Base-by-base conservation (phyloP, 2,888 invertebrate genomes). In the Rhamnusium bicolor region DNA sequence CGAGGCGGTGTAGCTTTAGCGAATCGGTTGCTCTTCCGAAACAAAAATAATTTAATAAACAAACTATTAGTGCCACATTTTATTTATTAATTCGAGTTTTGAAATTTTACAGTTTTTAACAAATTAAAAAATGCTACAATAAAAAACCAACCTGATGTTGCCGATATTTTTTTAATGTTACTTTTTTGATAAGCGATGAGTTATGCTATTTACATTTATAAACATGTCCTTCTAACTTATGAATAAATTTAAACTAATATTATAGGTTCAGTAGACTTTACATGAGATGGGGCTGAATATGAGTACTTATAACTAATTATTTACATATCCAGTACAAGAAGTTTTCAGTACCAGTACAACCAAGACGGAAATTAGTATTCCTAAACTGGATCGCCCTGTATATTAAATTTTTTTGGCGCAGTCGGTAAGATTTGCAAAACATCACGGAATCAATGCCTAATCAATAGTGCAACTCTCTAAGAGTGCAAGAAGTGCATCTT, bases 141-240 rank as follows among this genome's bases (percentile, higher is more conserved):
- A 58, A 72, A 62, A 68, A 68, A 63, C 24, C 46, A 61, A 71
- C 49, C 47, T 70, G 63, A 72, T 69, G 58, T 71, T 53, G 65
- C 74, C 73, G 71, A 73, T 72, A 71, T 73, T 62, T 67, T n/a
- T 69, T 66, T 74, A 40, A 61, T 21, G 29, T 14, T 16, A 40
- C 24, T 54, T 29, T 56, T 54, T 62, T 61, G 47, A 58, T 66
- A 75, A 78, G 76, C 72, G 69, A 75, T 72, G 69, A 53, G 65
- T 63, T 73, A 78, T 75, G 65, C 73, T 78, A 78, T 78, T 71
- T 78, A 78, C 76, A 78, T 68, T 71, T 76, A 78, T 76, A 69
- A 75, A 76, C 73, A 74, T 71, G 32, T 32, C 69, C 60, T 40
- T 58, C 72, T 72, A 75, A 40, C 21, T 63, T 61, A 40, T 46